Evolutionary conservation across 2,797 vertebrate species (phyloP), one percentile per base, ranked within the genome.

Genomic region (Enteromius afrohamiltoni): DNA sequence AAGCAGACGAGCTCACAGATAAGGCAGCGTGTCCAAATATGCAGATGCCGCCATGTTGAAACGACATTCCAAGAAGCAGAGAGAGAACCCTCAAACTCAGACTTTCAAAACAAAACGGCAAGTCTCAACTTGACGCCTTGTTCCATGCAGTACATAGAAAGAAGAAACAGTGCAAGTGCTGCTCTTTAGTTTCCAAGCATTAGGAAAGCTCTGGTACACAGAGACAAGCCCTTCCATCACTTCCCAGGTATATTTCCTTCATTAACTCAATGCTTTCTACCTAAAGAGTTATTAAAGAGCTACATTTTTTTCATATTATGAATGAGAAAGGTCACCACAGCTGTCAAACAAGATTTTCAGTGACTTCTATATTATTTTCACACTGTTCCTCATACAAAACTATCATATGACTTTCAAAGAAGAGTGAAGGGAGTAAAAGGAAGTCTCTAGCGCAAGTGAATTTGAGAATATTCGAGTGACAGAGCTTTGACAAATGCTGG

Each of bases 111-210:
- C 88, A 93, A 92, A 88, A 58, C 42, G 23, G 65, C 95, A 90
- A 88, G 95, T 94, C 90, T 83, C 71, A 89, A 94, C 95, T 93
- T 37, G 94, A 87, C 7, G 21, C 21, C 71, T 89, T 88, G 92
- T 92, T 92, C 93, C 93, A 89, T 78, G 86, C 7, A 23, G 45
- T 47, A 81, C 83, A 80, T 13, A 58, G 42, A 40, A 19, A 81
- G 89, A 87, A 47, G 47, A 65, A 90, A 86, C 68, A 86, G n/a
- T 71, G 65, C 53, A 21, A 51, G 23, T 4, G 34, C 29, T 11
- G 19, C 17, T 64, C 21, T 40, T 34, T 13, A 21, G 8, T 42
- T 58, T 37, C 23, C 60, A 34, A 23, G 64, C 37, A 55, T 3
- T 21, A 37, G 34, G 29, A 79, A 79, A 55, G 4, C 29, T 67